These are phyloP conservation scores for Frankliniella fusca DNA, from an alignment of 2,888 invertebrate species.

Conservation along the genomic window DNA sequence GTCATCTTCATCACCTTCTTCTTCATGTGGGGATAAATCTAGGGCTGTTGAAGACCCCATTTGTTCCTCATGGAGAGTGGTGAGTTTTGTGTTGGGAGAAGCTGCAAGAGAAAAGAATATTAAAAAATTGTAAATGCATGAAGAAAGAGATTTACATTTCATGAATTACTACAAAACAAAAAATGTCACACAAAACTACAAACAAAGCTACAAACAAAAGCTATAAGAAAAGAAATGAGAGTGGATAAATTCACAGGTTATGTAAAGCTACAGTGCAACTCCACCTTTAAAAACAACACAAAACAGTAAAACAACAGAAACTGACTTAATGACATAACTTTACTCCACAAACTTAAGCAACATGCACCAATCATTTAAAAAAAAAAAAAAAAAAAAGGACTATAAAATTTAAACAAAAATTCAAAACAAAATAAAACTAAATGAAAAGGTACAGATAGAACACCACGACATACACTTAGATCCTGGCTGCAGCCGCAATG, in stretches of 20 bases:
- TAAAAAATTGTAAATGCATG: background rate
- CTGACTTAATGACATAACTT: slow-evolving; percentile 29
- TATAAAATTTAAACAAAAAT: slow-evolving; percentile 38
- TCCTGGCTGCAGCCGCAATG: slow-evolving; percentile 75
- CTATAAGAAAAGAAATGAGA: background rate
- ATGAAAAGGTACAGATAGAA: slow-evolving; percentile 35
- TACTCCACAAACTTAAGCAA: slow-evolving; percentile 32
- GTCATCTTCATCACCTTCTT: slow-evolving; percentile 45
- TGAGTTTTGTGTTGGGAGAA: slow-evolving; percentile 78
- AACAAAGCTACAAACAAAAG: slow-evolving; percentile 41
- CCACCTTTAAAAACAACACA: slow-evolving; percentile 29
- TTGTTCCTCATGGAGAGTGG: slow-evolving; percentile 83
- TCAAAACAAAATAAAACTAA: slow-evolving; percentile 36
- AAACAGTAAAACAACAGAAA: slow-evolving; percentile 35
- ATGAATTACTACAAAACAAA: slow-evolving; percentile 32
- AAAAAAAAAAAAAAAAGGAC: slow-evolving; percentile 36
- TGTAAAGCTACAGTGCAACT: background rate
- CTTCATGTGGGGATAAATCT: slow-evolving; percentile 37
- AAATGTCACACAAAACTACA: slow-evolving; percentile 39
- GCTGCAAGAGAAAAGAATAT: slow-evolving; percentile 51
- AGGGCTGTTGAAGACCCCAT: slow-evolving; percentile 33
- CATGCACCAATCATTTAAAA: slow-evolving; percentile 31
- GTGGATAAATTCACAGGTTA: background rate
- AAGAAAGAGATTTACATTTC: slow-evolving; percentile 25
- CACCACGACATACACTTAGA: slow-evolving; percentile 75